Base-by-base conservation (phyloP, 2,888 invertebrate species). In the Drosophila diplacantha region DNA sequence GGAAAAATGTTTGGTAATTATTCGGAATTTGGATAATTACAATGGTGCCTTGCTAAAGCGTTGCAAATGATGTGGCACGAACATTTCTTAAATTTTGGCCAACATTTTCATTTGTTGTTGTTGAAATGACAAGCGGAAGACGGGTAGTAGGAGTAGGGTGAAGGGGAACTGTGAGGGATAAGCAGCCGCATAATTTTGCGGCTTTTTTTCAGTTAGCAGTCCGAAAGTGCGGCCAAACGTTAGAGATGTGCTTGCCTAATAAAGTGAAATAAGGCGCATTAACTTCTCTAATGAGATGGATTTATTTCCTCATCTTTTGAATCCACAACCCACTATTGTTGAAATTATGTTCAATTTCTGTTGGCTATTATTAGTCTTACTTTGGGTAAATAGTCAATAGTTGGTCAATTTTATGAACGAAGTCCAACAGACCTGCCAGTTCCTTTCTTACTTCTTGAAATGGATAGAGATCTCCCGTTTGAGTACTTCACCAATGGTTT, bases 1-100 rank as follows among this genome's bases (percentile, higher is more conserved):
- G 72, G 74, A 73, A 83, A 83, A 81, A 77, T 76, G 72, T 69
- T 70, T 73, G 68, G 72, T 73, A 81, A 81, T 83, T 83, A 77
- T 72, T 73, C 72, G 74, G 71, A 73, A 72, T 62, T 65, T 66
- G 71, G 74, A 84, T 78, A 78, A 84, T 82, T 76, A 74, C 71
- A 56, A 51, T 61, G 35, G 51, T 32, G 31, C 74, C 73, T 66
- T 66, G 66, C 66, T 69, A 69, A 72, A 61, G 39, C 50, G 62
- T 69, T 52, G 43, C 60, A 67, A 80, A 80, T 76, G 53, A 71
- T 76, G 61, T 51, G 35, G 74, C 68, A 62, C 34, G 53, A 47
- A 53, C 43, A 43, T 46, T 20, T 57, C 55, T 54, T 50, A 31
- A 55, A 54, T 59, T 66, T 49, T 12, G 16, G 26, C 51, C 46